Conservation (phyloP, 2,888 invertebrate genomes). For the Sabatieria punctata region DNA sequence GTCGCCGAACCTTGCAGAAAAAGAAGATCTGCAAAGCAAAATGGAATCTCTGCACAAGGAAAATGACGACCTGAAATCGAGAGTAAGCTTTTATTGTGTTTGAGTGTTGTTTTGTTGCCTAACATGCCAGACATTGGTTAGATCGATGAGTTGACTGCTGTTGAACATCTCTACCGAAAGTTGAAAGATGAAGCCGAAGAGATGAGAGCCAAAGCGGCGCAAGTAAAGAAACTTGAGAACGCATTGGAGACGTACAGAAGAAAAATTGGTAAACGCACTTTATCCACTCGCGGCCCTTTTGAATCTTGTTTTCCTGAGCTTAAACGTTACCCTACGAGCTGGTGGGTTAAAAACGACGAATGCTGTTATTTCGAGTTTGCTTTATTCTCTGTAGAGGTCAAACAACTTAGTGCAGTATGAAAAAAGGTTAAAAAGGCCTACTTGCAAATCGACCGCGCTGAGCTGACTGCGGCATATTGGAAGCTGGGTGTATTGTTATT, state of each 20-base stretch:
- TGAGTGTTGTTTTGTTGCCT: neutral
- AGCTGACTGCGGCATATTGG: too few species aligned
- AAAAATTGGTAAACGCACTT: slow-evolving; percentile 54
- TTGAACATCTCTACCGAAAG: slow-evolving; percentile 41
- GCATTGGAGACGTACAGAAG: slow-evolving; percentile 76
- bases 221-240: slow-evolving; percentile 61
- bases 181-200: slow-evolving; percentile 72
- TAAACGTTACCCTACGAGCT: too few species aligned
- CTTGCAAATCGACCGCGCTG: too few species aligned
- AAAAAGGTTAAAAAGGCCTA: too few species aligned
- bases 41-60: neutral
- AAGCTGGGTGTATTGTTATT: too few species aligned
- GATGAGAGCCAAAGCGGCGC: slow-evolving; percentile 69
- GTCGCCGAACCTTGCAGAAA: slow-evolving; percentile 1
- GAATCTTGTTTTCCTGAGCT: too few species aligned
- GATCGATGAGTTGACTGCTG: slow-evolving; percentile 1
- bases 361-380: too few species aligned
- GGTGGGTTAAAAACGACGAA: too few species aligned
- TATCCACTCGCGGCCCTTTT: too few species aligned
- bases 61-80: neutral
- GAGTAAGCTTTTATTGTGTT: neutral
- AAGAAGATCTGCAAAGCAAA: neutral
- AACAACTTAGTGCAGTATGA: neutral
- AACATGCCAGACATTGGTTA: neutral
- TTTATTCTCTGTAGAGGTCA: too few species aligned